These are phyloP conservation scores for Tetramorium parvispinum DNA, from an alignment of 1,140 invertebrate genomes.

Conservation along the genomic window DNA sequence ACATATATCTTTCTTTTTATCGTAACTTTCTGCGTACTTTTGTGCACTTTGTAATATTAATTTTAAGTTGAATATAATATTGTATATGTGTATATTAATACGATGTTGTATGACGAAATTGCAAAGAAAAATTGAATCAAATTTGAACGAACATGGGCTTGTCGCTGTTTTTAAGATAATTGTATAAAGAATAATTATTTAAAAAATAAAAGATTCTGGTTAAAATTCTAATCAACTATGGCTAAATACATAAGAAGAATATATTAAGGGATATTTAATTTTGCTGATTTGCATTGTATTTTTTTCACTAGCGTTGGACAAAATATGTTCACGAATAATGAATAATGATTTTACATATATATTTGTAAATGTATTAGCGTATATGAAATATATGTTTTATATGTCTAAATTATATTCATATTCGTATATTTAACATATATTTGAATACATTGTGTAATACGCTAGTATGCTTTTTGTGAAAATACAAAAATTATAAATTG, in stretches of 20 bases:
- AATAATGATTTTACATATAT: constrained; percentile 12
- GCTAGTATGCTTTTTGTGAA: background rate
- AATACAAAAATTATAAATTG: constrained; percentile 15
- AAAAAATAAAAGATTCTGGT: constrained; percentile 31
- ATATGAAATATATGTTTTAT: constrained; percentile 12
- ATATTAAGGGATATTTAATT: constrained; percentile 44
- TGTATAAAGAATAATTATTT: constrained; percentile 21
- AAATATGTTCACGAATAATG: constrained; percentile 19
- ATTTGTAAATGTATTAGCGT: constrained; percentile 21
- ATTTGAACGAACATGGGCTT: background rate
- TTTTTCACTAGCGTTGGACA: background rate
- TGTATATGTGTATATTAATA: constrained; percentile 20
- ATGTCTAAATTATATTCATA: constrained; percentile 8
- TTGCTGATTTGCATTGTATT: constrained; percentile 21
- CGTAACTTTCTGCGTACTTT: background rate
- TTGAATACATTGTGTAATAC: background rate
- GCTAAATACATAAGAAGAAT: constrained; percentile 33
- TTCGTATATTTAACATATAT: background rate
- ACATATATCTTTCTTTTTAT: background rate
- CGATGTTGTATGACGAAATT: background rate
- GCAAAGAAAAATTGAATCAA: background rate
- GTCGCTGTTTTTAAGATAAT: constrained; percentile 14
- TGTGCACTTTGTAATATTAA: background rate
- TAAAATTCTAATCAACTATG: constrained; percentile 36
- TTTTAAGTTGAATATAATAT: background rate